Conservation (phyloP, 2,797 vertebrate species). For the Poliocrania exsul region DNA sequence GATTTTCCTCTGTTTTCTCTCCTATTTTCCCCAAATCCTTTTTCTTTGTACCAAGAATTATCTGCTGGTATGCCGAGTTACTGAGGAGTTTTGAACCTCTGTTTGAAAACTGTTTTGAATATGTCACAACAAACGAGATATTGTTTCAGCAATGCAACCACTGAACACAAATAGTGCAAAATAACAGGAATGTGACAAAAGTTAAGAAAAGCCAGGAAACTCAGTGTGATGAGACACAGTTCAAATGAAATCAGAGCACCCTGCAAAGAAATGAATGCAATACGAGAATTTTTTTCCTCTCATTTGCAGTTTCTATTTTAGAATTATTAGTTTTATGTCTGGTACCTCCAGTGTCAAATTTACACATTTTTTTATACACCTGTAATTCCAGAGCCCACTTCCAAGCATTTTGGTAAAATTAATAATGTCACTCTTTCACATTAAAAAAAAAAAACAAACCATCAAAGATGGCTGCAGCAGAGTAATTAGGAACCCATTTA, state of each 20-base stretch:
- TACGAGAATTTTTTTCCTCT: constrained; percentile 21
- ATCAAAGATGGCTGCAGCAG: constrained; percentile 55
- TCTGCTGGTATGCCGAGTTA: constrained; percentile 41
- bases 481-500: constrained; percentile 66
- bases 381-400: constrained; percentile 25
- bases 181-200: constrained; percentile 27
- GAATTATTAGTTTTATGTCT: background rate
- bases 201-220: constrained; percentile 43
- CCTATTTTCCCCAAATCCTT: background rate
- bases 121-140: constrained; percentile 72
- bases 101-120: constrained; percentile 62
- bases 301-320: constrained; percentile 20
- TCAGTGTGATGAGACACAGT: background rate
- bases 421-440: constrained; percentile 24
- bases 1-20: constrained; percentile 3
- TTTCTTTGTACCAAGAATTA: constrained; percentile 23
- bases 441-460: background rate
- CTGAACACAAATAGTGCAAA: constrained; percentile 48
- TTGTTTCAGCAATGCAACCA: constrained; percentile 69
- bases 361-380: constrained; percentile 32
- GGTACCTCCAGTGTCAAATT: background rate
- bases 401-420: constrained; percentile 43
- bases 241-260: constrained; percentile 36
- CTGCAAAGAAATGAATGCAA: constrained; percentile 28
- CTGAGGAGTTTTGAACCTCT: constrained; percentile 56